These are phyloP conservation scores for Hypomecis punctinalis DNA, from an alignment of 2,888 invertebrate species.

Conservation along the genomic window DNA sequence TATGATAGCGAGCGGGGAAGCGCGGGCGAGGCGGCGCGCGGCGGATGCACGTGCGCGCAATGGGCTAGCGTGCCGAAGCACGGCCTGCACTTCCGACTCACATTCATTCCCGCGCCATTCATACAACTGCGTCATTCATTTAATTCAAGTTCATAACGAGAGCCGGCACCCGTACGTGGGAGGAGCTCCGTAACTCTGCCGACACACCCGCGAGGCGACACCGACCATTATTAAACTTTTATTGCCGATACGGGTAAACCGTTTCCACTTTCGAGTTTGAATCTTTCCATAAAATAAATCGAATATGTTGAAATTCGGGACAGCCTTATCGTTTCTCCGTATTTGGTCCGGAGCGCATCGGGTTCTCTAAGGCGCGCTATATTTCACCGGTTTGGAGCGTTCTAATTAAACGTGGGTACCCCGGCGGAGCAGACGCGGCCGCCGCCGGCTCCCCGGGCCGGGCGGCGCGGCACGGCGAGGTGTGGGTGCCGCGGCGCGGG, in stretches of 20 bases:
- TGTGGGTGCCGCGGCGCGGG: constrained; percentile 54
- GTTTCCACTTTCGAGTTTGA: constrained; percentile 55
- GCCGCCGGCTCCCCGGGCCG: constrained; percentile 63
- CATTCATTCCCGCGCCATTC: constrained; percentile 82
- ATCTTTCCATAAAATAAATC: constrained; percentile 72
- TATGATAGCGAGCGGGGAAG: constrained; percentile 6
- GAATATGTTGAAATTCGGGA: constrained; percentile 62
- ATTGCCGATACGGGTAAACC: constrained; percentile 62
- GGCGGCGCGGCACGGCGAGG: constrained; percentile 53
- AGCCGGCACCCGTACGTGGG: constrained; percentile 68
- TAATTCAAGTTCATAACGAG: constrained; percentile 81
- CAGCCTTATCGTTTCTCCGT: constrained; percentile 73
- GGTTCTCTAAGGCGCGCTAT: constrained; percentile 72
- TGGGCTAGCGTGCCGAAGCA: constrained; percentile 74
- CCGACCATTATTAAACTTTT: constrained; percentile 59
- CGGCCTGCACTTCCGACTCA: constrained; percentile 78
- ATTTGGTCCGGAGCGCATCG: constrained; percentile 64
- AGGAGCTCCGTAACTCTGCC: constrained; percentile 58
- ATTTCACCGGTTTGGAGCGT: constrained; percentile 74
- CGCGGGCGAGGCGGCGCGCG: constrained; percentile 32
- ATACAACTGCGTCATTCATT: constrained; percentile 82
- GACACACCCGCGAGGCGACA: constrained; percentile 60
- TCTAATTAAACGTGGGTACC: constrained; percentile 75
- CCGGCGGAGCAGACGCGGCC: constrained; percentile 60
- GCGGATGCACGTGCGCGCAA: constrained; percentile 72